These are phyloP conservation scores for Limnephilus lunatus DNA, from an alignment of 2,888 invertebrate species.

Conservation along the genomic window DNA sequence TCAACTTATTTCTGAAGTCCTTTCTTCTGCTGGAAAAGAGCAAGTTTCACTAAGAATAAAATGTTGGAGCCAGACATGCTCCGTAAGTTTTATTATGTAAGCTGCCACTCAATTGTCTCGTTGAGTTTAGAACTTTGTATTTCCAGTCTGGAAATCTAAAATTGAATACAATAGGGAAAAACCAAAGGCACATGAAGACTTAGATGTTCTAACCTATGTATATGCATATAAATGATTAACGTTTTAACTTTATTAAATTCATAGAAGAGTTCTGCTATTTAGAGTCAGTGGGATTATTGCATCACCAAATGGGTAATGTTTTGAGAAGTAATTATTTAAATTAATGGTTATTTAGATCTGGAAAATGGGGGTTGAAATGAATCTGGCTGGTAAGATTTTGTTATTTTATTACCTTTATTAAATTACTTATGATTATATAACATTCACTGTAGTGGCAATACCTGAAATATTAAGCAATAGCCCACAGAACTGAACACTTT, in stretches of 20 bases:
- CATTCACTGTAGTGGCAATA: no score
- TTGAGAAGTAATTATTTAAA: neutral
- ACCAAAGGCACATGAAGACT: neutral
- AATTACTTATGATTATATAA: no score
- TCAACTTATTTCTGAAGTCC: neutral
- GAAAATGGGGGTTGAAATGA: neutral
- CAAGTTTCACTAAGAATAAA: neutral
- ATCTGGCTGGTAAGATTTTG: no score
- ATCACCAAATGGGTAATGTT: neutral
- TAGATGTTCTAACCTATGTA: neutral
- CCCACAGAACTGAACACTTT: no score
- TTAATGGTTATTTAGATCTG: neutral
- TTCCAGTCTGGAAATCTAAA: neutral
- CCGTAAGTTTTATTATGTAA: neutral
- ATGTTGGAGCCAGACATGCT: neutral
- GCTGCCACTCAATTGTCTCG: neutral
- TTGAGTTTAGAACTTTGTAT: neutral
- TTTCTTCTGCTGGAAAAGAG: neutral
- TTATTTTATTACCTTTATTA: no score
- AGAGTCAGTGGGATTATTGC: neutral
- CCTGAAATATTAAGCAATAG: no score
- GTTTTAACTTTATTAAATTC: no score
- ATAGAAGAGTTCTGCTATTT: neutral
- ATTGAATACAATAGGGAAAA: neutral
- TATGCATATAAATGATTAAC: no score